Conservation (phyloP, 2,888 invertebrate species). For the Drosophila nr. perissopoda region DNA sequence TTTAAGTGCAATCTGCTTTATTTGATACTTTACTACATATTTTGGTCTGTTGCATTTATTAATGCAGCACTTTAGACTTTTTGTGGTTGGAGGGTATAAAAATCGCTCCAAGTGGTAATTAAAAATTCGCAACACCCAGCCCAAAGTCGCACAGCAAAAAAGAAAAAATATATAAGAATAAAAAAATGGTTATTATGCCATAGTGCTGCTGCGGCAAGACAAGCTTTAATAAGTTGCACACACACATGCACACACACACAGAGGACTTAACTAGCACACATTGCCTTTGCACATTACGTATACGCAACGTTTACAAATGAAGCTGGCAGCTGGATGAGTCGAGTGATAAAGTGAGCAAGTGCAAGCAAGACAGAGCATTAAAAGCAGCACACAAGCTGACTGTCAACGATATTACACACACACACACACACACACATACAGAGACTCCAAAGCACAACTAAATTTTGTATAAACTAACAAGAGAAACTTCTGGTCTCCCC, state of each 20-base stretch:
- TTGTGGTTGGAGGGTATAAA: constrained; percentile 35
- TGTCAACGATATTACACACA: constrained; percentile 33
- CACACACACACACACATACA: constrained; percentile 3
- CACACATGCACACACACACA: constrained; percentile 27
- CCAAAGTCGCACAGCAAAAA: constrained; percentile 36
- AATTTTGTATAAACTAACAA: constrained; percentile 47
- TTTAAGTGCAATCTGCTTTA: not conserved
- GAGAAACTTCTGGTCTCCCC: constrained; percentile 54
- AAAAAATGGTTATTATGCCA: constrained; percentile 52
- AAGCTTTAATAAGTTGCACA: constrained; percentile 57
- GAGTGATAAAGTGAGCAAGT: constrained; percentile 48
- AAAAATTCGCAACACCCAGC: constrained; percentile 58
- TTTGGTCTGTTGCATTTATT: constrained; percentile 10
- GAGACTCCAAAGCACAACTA: not conserved
- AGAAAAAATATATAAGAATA: constrained; percentile 20
- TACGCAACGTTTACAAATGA: constrained; percentile 72
- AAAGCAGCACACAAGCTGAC: constrained; percentile 42
- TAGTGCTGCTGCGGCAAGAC: constrained; percentile 55
- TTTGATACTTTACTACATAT: not conserved
- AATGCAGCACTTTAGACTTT: not conserved
- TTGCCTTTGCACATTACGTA: constrained; percentile 59
- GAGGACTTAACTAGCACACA: constrained; percentile 43
- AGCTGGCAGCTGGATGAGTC: constrained; percentile 50
- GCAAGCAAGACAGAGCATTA: constrained; percentile 23
- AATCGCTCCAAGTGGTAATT: constrained; percentile 51